phyloP scores from a whole-genome alignment of 2,888 invertebrate species.

The Heliconius erato region DNA sequence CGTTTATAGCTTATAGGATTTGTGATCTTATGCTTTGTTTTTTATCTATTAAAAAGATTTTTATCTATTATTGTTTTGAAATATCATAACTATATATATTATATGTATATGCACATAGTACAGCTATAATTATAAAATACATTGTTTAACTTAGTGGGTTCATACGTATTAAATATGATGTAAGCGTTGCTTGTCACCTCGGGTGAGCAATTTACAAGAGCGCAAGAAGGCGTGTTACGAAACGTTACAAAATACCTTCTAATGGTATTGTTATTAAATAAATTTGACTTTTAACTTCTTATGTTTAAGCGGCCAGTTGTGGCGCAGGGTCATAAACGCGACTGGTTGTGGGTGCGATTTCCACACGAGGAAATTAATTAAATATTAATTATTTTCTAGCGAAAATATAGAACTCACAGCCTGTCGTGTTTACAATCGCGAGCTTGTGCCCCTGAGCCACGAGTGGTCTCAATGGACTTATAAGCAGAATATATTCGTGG shows the following conservation, averaged over 20 bases:
- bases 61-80: not conserved
- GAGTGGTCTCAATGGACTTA: too few relatives aligned
- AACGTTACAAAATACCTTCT: not conserved
- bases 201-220: constrained; percentile 2
- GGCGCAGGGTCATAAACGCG: too few relatives aligned
- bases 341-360: too few relatives aligned
- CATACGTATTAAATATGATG: constrained; percentile 8
- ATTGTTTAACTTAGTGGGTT: not conserved
- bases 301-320: not conserved
- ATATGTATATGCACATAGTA: not conserved
- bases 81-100: not conserved
- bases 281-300: not conserved
- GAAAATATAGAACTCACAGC: too few relatives aligned
- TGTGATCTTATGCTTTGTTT: too few relatives aligned
- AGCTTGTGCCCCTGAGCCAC: too few relatives aligned
- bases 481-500: not conserved
- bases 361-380: too few relatives aligned
- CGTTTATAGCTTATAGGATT: too few relatives aligned
- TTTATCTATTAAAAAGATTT: not conserved
- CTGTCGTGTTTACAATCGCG: too few relatives aligned
- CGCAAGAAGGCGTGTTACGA: not conserved
- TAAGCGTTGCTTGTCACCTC: constrained; percentile 17
- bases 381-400: too few relatives aligned
- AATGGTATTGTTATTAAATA: not conserved
- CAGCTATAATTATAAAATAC: not conserved